phyloP scores from a whole-genome alignment of 1,140 invertebrate species.

The Psilanteris sp. region DNA sequence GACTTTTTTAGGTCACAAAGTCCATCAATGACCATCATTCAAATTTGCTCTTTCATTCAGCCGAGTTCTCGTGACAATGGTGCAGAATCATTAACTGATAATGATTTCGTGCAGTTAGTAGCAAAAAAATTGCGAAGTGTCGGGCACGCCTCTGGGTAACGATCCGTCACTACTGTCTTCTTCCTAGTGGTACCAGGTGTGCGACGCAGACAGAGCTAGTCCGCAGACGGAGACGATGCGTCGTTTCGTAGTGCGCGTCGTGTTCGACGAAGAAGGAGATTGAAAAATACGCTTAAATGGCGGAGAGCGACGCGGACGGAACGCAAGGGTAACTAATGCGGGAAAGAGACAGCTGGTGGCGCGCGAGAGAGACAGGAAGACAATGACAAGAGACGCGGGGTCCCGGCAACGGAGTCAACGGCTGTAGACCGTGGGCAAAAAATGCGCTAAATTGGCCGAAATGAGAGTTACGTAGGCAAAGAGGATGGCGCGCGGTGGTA shows the following conservation, averaged over 20 bases:
- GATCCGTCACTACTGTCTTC: conserved; percentile 63
- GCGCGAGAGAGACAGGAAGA: background rate
- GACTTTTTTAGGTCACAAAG: conserved; percentile 7
- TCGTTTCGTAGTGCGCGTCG: conserved; percentile 27
- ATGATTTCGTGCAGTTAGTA: conserved; percentile 62
- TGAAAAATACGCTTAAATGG: conserved; percentile 46
- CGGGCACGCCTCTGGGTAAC: conserved; percentile 62
- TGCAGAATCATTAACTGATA: conserved; percentile 58
- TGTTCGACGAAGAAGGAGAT: conserved; percentile 31
- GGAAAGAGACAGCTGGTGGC: background rate
- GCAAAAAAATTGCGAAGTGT: conserved; percentile 57
- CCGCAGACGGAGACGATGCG: background rate
- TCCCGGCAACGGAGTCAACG: conserved; percentile 70
- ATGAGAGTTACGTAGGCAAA: conserved; percentile 74
- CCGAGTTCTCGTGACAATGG: conserved; percentile 30
- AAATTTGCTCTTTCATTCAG: conserved; percentile 29
- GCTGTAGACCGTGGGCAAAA: conserved; percentile 69
- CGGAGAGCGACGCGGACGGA: conserved; percentile 12
- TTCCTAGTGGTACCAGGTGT: conserved; percentile 29
- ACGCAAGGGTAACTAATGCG: conserved; percentile 64
- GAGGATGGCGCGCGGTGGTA: conserved; percentile 66
- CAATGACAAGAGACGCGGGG: conserved; percentile 61
- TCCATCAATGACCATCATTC: conserved; percentile 42
- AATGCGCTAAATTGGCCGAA: conserved; percentile 72
- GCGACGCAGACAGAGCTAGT: background rate